phyloP scores from a whole-genome alignment of 2,797 vertebrate genomes.

The Sardinella longiceps region DNA sequence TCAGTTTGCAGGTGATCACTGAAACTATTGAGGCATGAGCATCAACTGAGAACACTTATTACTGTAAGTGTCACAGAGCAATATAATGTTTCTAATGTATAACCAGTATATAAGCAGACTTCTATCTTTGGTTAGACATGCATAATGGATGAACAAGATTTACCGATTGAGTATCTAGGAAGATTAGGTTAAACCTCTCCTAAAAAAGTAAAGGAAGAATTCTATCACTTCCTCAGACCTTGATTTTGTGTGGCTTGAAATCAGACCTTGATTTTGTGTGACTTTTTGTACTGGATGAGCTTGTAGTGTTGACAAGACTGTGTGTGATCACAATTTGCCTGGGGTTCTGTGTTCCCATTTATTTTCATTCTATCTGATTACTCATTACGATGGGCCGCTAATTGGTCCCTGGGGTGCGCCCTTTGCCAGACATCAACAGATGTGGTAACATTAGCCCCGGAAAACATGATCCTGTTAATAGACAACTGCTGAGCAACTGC shows the following conservation, averaged over 20 bases:
- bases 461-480: constrained; percentile 13
- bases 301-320: neutral
- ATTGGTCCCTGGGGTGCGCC: constrained; percentile 33
- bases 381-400: constrained; percentile 33
- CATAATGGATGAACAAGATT: too few species aligned
- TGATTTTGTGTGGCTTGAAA: too few species aligned
- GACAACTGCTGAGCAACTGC: constrained; percentile 27
- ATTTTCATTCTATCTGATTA: constrained; percentile 51
- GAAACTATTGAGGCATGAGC: neutral
- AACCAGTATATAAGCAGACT: too few species aligned
- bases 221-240: neutral
- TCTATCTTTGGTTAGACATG: too few species aligned
- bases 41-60: too few species aligned
- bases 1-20: neutral
- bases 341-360: constrained; percentile 26
- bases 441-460: constrained; percentile 35
- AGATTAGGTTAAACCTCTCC: too few species aligned
- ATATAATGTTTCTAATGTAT: too few species aligned
- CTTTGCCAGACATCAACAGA: constrained; percentile 42
- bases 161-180: too few species aligned
- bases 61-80: too few species aligned
- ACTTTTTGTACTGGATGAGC: neutral
- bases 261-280: neutral
- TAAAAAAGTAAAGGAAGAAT: neutral
- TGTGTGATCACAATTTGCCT: constrained; percentile 26